Evolutionary conservation across 2,797 vertebrate species (phyloP), one percentile per base, ranked within the genome.

Genomic region (Natrix natrix): DNA sequence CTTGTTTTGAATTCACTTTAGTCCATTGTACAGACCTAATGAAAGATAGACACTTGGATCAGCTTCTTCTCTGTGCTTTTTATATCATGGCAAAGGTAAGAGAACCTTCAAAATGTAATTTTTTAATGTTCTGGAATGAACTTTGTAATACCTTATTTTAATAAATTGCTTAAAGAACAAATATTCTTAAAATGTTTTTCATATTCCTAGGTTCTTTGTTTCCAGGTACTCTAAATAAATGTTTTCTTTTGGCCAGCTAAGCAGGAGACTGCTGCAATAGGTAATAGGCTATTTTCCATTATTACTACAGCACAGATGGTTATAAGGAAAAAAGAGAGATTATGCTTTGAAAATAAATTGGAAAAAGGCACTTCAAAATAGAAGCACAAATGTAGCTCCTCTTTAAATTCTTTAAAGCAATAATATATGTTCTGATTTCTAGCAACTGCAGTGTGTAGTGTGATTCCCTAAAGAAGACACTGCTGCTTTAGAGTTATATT

Each of bases 21-120:
- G 98, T 99, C 88, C 98, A 99, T 91, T 98, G 98, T 93, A 97
- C 98, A 2, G 98, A 99, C 55, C 97, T 99, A 90, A 99, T 99
- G 99, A 98, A 97, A 97, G 98, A 98, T 95, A 94, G 99, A 17
- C 99, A 99, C 96, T 97, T 99, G 86, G 99, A 99, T 97, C 99
- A 99, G 96, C 98, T 99, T 60, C 98, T 99, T 28, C 98, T 99
- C 22, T 99, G 99, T 96, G 98, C 98, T 91, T 97, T 99, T 94
- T 99, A 99, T 96, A 99, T 99, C 56, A 98, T 99, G 93, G 98
- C 98, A 69, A 99, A 99, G 97, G 99, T 98, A 97, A 95, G 0
- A 0, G 10, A 5, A 1, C 10, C 74, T 74, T 59, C n/a, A 90
- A 90, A 87, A 78, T 57, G 2, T 8, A 57, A 48, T 89, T 59